Evolutionary conservation across 92 coral and sea anemone genomes (phyloP), one percentile per base, ranked within the genome.

Genomic region (Epizoanthus stellaris): DNA sequence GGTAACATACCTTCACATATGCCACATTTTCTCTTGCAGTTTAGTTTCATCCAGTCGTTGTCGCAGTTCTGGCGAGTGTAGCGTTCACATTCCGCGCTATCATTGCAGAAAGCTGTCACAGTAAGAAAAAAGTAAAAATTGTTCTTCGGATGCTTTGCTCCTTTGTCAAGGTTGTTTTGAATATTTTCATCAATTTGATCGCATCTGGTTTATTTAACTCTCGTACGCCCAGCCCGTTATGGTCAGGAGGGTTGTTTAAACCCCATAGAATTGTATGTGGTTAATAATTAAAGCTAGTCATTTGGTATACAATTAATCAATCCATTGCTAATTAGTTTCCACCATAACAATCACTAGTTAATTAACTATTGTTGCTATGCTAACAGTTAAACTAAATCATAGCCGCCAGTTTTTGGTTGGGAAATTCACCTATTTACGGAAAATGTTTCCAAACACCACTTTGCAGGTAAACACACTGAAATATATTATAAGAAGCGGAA

Each of bases 11-110:
- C 98, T 92, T 91, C 95, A 82, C 98, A 96, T 9, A 86, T 73
- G 21, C 92, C 98, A 45, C 98, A 96, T 80, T 94, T 95, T 66
- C 89, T 94, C 88, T 93, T 92, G 75, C 98, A 96, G 87, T 96
- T 94, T 66, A 60, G 71, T 68, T 89, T 94, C 98, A 96, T 96
- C 98, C 98, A 96, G 67, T 91, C 92, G 64, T 92, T 94, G 71
- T 82, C 75, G 75, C 98, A 96, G 86, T 87, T 87, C 42, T 94
- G 92, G 65, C 70, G 25, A 40, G 94, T 87, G 76, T 85, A 94
- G 5, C 95, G 82, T 65, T 77, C 80, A 76, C 98, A 94, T 21
- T 94, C 95, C 7, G 71, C 45, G 76, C 92, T 85, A 82, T 94
- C 98, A 77, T 94, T 87, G 70, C 98, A 94, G 34, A 94, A 71